A percentile compares a stretch with the other conserved stretches of the same genome.
phyloP scores from a whole-genome alignment of 2,797 vertebrate genomes.

The Ctenopoma kingsleyae region DNA sequence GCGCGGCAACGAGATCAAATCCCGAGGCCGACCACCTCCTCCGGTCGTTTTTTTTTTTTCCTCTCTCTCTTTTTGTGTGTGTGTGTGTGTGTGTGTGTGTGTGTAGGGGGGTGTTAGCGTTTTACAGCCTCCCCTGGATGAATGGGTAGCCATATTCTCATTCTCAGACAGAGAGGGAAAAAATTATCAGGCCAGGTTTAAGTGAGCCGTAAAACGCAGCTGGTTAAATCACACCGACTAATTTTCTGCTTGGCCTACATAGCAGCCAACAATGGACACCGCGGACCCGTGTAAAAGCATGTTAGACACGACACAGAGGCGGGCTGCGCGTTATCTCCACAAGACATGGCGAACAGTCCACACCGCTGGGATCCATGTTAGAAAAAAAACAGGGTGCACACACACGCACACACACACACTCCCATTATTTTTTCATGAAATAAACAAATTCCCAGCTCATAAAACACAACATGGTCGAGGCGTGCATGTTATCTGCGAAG shows the following conservation, averaged over 20 bases:
- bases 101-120: conserved; percentile 62
- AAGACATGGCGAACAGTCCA: conserved; percentile 74
- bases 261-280: conserved; percentile 58
- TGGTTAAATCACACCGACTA: conserved; percentile 47
- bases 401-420: conserved; percentile 35
- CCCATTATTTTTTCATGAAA: conserved; percentile 74
- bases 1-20: conserved; percentile 70
- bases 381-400: conserved; percentile 53
- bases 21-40: conserved; percentile 72
- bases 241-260: conserved; percentile 55
- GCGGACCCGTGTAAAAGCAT: conserved; percentile 25
- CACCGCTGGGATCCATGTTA: conserved; percentile 75
- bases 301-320: conserved; percentile 54
- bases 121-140: conserved; percentile 76
- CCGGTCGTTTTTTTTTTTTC: conserved; percentile 25
- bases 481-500: conserved; percentile 67
- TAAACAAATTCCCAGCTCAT: conserved; percentile 60
- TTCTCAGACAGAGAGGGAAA: conserved; percentile 51
- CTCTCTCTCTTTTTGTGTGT: neutral
- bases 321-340: conserved; percentile 43
- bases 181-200: conserved; percentile 33
- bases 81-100: neutral
- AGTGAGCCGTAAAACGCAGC: conserved; percentile 28
- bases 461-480: conserved; percentile 64
- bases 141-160: conserved; percentile 87